A percentile compares a stretch with the other conserved stretches of the same genome.
Evolutionary conservation across 1,140 invertebrate genomes (phyloP).

Genomic region (Anastrepha obliqua): DNA sequence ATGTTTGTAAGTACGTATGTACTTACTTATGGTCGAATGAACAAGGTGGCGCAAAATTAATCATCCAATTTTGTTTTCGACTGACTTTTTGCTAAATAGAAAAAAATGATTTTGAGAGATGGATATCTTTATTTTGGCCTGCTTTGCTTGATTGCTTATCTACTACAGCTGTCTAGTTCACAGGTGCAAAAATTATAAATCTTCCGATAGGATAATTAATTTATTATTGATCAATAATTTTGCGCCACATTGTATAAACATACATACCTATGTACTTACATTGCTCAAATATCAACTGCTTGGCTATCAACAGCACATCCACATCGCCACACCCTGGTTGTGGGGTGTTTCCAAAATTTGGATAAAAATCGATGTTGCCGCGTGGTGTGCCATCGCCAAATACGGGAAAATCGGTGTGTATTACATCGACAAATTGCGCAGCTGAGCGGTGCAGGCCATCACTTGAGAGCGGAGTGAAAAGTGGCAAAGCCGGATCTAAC

Average conservation of each 20-base stretch:
- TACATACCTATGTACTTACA: slow-evolving; percentile 61
- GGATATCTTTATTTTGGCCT: too few relatives aligned
- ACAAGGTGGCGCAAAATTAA: too few relatives aligned
- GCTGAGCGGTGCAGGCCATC: slow-evolving; percentile 75
- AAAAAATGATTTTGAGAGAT: too few relatives aligned
- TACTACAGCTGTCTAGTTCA: too few relatives aligned
- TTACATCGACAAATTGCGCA: slow-evolving; percentile 77
- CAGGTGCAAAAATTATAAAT: too few relatives aligned
- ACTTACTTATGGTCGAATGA: too few relatives aligned
- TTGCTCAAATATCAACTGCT: slow-evolving; percentile 68
- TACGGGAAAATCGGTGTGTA: slow-evolving; percentile 78
- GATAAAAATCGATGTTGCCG: slow-evolving; percentile 80
- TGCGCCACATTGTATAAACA: background rate
- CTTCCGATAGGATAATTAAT: too few relatives aligned
- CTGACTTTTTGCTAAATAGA: too few relatives aligned
- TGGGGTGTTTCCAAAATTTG: slow-evolving; percentile 77
- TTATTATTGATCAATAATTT: too few relatives aligned
- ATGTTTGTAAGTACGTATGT: too few relatives aligned
- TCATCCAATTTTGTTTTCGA: too few relatives aligned
- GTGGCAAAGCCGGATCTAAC: slow-evolving; percentile 79
- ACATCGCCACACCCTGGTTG: slow-evolving; percentile 80
- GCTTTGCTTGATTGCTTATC: too few relatives aligned
- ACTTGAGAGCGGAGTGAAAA: slow-evolving; percentile 75
- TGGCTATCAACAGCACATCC: slow-evolving; percentile 66
- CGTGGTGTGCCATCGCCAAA: slow-evolving; percentile 77